phyloP scores from a whole-genome alignment of 2,797 vertebrate species.

The Sebastiscus tertius region DNA sequence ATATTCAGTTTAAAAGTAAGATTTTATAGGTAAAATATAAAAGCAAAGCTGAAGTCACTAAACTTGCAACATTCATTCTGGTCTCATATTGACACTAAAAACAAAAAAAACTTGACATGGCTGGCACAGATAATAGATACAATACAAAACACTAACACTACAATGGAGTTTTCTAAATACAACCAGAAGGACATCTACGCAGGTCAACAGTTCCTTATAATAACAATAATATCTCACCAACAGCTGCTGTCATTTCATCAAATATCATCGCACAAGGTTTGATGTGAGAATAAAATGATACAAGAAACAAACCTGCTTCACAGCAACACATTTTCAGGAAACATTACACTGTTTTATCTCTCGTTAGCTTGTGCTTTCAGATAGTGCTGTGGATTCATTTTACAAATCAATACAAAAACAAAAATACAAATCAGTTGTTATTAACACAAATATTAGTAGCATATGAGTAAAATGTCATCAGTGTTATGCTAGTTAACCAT shows the following conservation, averaged over 20 bases:
- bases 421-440: slow-evolving; percentile 19
- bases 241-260: slow-evolving; percentile 30
- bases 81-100: slow-evolving; percentile 42
- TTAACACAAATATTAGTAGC: slow-evolving; percentile 34
- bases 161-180: slow-evolving; percentile 33
- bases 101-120: slow-evolving; percentile 22
- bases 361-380: slow-evolving; percentile 50
- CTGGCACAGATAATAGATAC: slow-evolving; percentile 50
- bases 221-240: slow-evolving; percentile 16
- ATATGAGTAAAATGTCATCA: background rate
- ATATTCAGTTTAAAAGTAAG: slow-evolving; percentile 1
- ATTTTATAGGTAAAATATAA: slow-evolving; percentile 30
- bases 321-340: slow-evolving; percentile 32
- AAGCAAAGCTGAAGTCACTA: slow-evolving; percentile 18
- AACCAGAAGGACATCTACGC: slow-evolving; percentile 32
- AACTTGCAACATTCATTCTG: slow-evolving; percentile 65
- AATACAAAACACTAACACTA: slow-evolving; percentile 61
- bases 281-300: slow-evolving; percentile 22
- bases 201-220: slow-evolving; percentile 10
- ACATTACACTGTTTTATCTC: slow-evolving; percentile 11
- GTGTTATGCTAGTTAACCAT: background rate
- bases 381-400: slow-evolving; percentile 9
- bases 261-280: background rate
- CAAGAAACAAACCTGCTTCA: slow-evolving; percentile 31
- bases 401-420: slow-evolving; percentile 28